phyloP scores from a whole-genome alignment of 2,797 vertebrate species.

The Myotis myotis region DNA sequence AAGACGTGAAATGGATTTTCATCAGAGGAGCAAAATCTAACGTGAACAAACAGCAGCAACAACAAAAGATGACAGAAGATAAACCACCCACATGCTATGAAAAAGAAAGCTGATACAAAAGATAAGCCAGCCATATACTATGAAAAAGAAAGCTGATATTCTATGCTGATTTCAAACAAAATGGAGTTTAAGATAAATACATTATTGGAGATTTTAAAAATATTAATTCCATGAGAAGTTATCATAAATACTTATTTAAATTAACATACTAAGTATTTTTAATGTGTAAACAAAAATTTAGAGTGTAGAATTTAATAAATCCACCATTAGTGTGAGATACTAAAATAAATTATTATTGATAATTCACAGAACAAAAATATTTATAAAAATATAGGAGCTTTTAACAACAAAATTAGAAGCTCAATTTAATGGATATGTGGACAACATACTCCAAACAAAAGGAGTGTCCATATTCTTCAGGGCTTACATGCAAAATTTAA shows the following conservation, averaged over 20 bases:
- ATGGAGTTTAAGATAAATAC: background rate
- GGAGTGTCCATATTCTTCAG: background rate
- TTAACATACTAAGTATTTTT: background rate
- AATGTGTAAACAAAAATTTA: background rate
- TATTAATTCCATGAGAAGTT: background rate
- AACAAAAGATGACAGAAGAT: background rate
- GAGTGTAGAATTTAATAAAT: background rate
- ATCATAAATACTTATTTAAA: background rate
- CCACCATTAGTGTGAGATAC: background rate
- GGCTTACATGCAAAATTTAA: background rate
- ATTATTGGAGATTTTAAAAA: background rate
- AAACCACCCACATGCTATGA: background rate
- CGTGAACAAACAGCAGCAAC: background rate
- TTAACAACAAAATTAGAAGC: background rate
- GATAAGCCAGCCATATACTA: background rate
- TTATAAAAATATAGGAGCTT: background rate
- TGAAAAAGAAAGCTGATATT: background rate
- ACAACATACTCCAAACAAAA: background rate
- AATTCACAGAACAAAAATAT: background rate
- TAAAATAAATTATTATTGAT: background rate
- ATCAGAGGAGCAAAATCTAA: background rate
- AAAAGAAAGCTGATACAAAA: background rate
- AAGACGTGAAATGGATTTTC: background rate
- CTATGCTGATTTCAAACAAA: background rate
- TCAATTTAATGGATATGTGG: background rate